Evolutionary conservation across 1,140 invertebrate species (phyloP), one percentile per base, ranked within the genome.

Genomic region (Rhyzopertha dominica): DNA sequence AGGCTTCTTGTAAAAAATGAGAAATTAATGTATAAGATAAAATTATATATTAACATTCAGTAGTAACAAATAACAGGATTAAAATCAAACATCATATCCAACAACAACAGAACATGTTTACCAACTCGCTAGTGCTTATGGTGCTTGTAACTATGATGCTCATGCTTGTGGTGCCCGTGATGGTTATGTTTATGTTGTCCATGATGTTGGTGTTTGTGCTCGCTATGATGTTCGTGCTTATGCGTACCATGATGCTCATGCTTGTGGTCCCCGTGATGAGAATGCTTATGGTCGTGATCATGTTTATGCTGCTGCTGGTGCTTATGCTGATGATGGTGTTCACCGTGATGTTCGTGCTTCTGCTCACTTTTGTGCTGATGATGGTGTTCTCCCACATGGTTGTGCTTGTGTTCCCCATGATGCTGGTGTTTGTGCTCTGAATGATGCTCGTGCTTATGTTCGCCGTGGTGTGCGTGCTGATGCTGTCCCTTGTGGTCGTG

Each of bases 401-500:
- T 12, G 26, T 53, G 52, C 10, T 32, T 46, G 9, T 56, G 50
- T 13, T 51, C 28, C 14, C 41, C 28, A 9, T 47, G n/a, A 17
- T 51, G 44, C 13, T 31, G 19, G 20, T 48, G 43, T 5, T 49
- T 20, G 18, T 53, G 46, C 20, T 43, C 22, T 14, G 17, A 19
- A 16, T 51, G 20, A 36, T 50, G 43, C 23, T 31, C 22, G n/a
- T 54, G 48, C n/a, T 51, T 39, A 31, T 54, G 52, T 26, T 46
- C 47, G 16, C 45, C 31, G 10, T 39, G 19, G 23, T 54, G 52
- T 24, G 47, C 44, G 26, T 51, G 49, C 16, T 47, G 19, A 25
- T 54, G 52, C 9, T 54, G 30, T 12, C 44, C 39, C 12, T 51
- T 30, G 31, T 55, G 53, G 14, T 49, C 30, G 24, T 55, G 53